A percentile compares a stretch with the other conserved stretches of the same genome.
Conservation (phyloP, 2,113 vertebrate species). For the Bufo gargarizans region DNA sequence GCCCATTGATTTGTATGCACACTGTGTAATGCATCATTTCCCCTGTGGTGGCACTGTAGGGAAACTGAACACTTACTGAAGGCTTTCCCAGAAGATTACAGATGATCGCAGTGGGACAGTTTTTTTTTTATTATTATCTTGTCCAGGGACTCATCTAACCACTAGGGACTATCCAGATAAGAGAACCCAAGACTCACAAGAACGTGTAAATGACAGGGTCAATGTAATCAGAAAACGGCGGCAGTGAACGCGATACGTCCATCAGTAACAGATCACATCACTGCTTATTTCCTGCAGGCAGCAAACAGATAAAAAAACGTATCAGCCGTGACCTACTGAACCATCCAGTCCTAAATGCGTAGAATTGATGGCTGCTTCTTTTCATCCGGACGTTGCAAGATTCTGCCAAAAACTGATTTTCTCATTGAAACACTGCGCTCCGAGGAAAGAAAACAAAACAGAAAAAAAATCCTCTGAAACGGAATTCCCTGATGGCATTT, state of each 20-base stretch:
- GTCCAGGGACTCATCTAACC: too few species aligned
- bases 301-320: background rate
- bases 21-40: too few species aligned
- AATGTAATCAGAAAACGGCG: background rate
- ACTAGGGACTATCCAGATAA: too few species aligned
- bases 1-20: too few species aligned
- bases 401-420: slow-evolving; percentile 48
- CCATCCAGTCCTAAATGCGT: background rate
- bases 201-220: background rate
- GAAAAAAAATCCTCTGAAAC: slow-evolving; percentile 52
- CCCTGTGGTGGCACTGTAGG: too few species aligned
- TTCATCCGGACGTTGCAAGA: background rate
- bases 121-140: too few species aligned
- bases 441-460: background rate
- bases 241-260: background rate
- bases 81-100: too few species aligned
- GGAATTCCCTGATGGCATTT: slow-evolving; percentile 63
- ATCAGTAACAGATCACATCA: background rate
- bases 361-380: background rate
- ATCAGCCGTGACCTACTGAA: background rate
- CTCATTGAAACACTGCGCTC: slow-evolving; percentile 43
- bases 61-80: too few species aligned
- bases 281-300: background rate
- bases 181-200: background rate
- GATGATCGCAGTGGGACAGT: too few species aligned